A percentile compares a stretch with the other conserved stretches of the same genome.
phyloP scores from a whole-genome alignment of 1,140 invertebrate genomes.

The Diorhabda carinulata region DNA sequence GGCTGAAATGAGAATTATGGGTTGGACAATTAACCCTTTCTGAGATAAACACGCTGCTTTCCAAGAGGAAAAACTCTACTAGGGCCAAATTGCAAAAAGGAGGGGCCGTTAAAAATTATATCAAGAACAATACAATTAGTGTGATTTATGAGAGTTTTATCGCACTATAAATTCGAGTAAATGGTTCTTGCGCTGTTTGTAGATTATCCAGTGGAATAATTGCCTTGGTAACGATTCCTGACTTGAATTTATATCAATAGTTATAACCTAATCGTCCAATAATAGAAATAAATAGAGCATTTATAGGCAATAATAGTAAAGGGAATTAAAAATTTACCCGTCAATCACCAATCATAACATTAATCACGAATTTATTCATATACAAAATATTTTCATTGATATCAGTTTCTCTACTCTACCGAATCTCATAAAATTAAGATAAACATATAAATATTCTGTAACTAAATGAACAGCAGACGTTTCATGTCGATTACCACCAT shows the following conservation, averaged over 20 bases:
- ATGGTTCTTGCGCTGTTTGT: constrained; percentile 13
- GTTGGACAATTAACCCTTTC: constrained; percentile 20
- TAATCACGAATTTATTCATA: too few relatives aligned
- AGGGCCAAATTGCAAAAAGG: constrained; percentile 15
- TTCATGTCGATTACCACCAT: too few relatives aligned
- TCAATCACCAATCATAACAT: too few relatives aligned
- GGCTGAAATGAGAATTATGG: constrained; percentile 14
- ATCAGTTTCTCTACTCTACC: too few relatives aligned
- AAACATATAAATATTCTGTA: too few relatives aligned
- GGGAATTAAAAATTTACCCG: too few relatives aligned
- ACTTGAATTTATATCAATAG: not conserved
- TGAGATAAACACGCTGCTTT: constrained; percentile 15
- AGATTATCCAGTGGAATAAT: constrained; percentile 8
- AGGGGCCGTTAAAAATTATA: constrained; percentile 18
- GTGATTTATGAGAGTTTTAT: constrained; percentile 13
- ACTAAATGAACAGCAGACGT: too few relatives aligned
- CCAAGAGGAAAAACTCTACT: constrained; percentile 15
- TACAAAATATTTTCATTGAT: too few relatives aligned
- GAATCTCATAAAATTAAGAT: too few relatives aligned
- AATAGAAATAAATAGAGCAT: not conserved
- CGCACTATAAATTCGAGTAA: constrained; percentile 13
- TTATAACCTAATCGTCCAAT: constrained; percentile 1
- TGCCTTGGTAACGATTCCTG: constrained; percentile 7
- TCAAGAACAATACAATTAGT: constrained; percentile 20
- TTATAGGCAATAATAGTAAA: not conserved